phyloP scores from a whole-genome alignment of 1,140 invertebrate species.

The Mya arenaria region DNA sequence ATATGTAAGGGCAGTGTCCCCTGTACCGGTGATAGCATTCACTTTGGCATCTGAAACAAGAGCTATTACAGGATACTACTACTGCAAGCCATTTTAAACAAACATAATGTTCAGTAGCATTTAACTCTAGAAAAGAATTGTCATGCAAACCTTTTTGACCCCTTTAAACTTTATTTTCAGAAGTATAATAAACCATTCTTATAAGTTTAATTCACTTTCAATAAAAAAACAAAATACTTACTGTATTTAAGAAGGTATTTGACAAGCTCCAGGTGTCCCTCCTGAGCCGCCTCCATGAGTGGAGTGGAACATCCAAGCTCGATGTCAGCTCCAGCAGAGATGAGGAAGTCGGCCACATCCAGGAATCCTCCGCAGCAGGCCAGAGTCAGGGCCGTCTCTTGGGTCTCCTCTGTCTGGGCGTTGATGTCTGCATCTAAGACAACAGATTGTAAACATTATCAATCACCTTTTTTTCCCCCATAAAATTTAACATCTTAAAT shows the following conservation, averaged over 20 bases:
- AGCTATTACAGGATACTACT: not conserved
- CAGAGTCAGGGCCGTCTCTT: slow-evolving; percentile 97
- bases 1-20: slow-evolving; percentile 81
- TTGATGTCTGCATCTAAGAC: slow-evolving; percentile 95
- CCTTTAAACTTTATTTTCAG: too few relatives aligned
- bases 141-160: too few relatives aligned
- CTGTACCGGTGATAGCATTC: slow-evolving; percentile 94
- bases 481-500: too few relatives aligned
- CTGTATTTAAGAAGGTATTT: slow-evolving; percentile 80
- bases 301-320: slow-evolving; percentile 98
- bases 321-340: slow-evolving; percentile 97
- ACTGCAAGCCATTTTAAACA: too few relatives aligned
- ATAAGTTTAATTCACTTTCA: too few relatives aligned
- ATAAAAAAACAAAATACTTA: too few relatives aligned
- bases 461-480: too few relatives aligned
- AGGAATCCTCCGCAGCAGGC: slow-evolving; percentile 98
- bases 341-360: slow-evolving; percentile 98
- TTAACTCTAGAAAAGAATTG: too few relatives aligned
- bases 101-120: too few relatives aligned
- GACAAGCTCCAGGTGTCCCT: slow-evolving; percentile 97
- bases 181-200: too few relatives aligned
- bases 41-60: slow-evolving; percentile 87
- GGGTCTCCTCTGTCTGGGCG: slow-evolving; percentile 98
- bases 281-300: slow-evolving; percentile 98
- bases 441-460: too few relatives aligned